A percentile compares a stretch with the other conserved stretches of the same genome.
phyloP scores from a whole-genome alignment of 2,113 vertebrate genomes.

The Thunnus thynnus region DNA sequence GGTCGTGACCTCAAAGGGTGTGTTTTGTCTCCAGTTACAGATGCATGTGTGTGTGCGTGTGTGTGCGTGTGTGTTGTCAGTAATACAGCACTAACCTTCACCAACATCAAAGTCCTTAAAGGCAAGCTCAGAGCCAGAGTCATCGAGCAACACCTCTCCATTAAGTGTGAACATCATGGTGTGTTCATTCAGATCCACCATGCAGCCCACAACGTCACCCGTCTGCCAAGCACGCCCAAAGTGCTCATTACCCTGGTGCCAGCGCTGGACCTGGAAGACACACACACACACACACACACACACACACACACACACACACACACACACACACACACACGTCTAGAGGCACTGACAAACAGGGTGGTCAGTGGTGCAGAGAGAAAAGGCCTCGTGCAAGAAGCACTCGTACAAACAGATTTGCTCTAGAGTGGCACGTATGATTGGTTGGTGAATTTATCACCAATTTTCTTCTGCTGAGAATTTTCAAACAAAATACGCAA shows the following conservation, averaged over 20 bases:
- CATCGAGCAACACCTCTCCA: constrained; percentile 95
- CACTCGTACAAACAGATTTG: too few species aligned
- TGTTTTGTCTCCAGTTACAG: not conserved
- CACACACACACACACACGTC: too few species aligned
- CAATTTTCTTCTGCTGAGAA: too few species aligned
- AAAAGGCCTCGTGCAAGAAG: too few species aligned
- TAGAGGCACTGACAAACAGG: too few species aligned
- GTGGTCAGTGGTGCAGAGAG: too few species aligned
- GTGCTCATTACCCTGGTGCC: constrained; percentile 97
- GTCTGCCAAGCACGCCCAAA: constrained; percentile 94
- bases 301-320: not conserved
- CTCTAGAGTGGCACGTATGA: too few species aligned
- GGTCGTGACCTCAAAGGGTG: not conserved
- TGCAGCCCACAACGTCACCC: constrained; percentile 94
- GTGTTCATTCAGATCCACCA: constrained; percentile 96
- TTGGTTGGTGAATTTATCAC: too few species aligned
- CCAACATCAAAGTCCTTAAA: constrained; percentile 95
- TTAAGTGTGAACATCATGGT: constrained; percentile 98
- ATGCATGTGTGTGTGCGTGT: not conserved
- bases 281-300: not conserved
- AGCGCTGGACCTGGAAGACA: constrained; percentile 90
- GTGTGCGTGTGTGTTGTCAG: not conserved
- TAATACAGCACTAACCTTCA: constrained; percentile 86
- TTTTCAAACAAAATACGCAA: too few species aligned
- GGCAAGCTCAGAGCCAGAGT: constrained; percentile 95